Evolutionary conservation across 2,888 invertebrate species (phyloP).

Genomic region (Thereva nobilitata): DNA sequence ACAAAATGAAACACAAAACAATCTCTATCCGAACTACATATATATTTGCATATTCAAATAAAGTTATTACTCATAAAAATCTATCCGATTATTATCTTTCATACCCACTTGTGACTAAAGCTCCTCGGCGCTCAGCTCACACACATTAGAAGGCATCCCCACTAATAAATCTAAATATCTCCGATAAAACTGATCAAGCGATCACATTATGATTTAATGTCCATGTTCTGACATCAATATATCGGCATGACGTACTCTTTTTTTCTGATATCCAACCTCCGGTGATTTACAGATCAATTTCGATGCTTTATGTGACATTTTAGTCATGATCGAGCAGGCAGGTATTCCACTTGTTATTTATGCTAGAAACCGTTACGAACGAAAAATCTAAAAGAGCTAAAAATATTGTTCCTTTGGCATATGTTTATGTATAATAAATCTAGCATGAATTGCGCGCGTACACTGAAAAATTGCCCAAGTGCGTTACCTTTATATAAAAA

Average conservation of each 20-base stretch:
- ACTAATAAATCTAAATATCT: conserved; percentile 15
- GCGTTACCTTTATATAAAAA: conserved; percentile 26
- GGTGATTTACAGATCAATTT: conserved; percentile 33
- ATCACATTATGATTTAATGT: conserved; percentile 31
- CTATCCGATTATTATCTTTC: too few species aligned
- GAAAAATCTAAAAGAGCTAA: conserved; percentile 8
- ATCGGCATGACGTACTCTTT: conserved; percentile 10
- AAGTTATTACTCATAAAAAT: too few species aligned
- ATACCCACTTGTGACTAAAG: too few species aligned
- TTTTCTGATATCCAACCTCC: neutral
- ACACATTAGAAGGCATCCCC: conserved; percentile 12
- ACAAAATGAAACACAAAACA: too few species aligned
- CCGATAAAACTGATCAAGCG: conserved; percentile 25
- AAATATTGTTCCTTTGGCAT: conserved; percentile 11
- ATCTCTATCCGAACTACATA: too few species aligned
- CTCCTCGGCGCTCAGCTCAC: neutral
- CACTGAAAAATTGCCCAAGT: conserved; percentile 19
- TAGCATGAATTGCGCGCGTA: conserved; percentile 4
- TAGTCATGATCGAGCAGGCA: conserved; percentile 23
- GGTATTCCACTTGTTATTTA: conserved; percentile 24
- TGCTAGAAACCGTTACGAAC: conserved; percentile 8
- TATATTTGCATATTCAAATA: too few species aligned
- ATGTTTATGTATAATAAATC: conserved; percentile 33
- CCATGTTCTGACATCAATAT: conserved; percentile 21
- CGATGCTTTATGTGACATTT: conserved; percentile 29